Evolutionary conservation across 30 jellyfish, hydroid and myxozoan species (phyloP).

Genomic region (Pseudorhiza aurosa): DNA sequence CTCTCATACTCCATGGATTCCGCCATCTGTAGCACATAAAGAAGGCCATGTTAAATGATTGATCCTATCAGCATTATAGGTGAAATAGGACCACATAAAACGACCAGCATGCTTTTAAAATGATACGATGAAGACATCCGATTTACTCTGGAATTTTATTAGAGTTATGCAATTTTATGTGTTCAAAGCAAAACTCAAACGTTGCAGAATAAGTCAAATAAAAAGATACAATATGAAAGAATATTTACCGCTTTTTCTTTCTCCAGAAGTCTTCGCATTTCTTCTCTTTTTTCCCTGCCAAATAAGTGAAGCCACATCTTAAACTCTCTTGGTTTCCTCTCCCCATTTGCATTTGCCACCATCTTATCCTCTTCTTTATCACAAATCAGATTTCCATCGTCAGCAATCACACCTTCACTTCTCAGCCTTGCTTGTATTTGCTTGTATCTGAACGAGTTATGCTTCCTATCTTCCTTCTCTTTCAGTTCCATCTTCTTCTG

Average conservation of each 20-base stretch:
- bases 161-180: too few species aligned
- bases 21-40: neutral
- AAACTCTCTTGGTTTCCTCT: neutral
- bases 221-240: neutral
- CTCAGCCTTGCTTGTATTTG: neutral
- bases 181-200: too few species aligned
- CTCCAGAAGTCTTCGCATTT: neutral
- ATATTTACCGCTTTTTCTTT: neutral
- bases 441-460: neutral
- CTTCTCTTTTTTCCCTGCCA: neutral
- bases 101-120: too few species aligned
- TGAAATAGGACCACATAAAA: too few species aligned
- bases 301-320: neutral
- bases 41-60: too few species aligned
- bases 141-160: too few species aligned
- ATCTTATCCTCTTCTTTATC: neutral
- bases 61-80: too few species aligned
- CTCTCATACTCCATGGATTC: neutral
- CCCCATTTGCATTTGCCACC: neutral
- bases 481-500: neutral
- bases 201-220: neutral
- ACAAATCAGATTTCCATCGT: neutral
- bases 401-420: too few species aligned
- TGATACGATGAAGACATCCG: too few species aligned
- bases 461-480: neutral